phyloP scores from a whole-genome alignment of 2,113 vertebrate genomes.

The Lanius ludovicianus region DNA sequence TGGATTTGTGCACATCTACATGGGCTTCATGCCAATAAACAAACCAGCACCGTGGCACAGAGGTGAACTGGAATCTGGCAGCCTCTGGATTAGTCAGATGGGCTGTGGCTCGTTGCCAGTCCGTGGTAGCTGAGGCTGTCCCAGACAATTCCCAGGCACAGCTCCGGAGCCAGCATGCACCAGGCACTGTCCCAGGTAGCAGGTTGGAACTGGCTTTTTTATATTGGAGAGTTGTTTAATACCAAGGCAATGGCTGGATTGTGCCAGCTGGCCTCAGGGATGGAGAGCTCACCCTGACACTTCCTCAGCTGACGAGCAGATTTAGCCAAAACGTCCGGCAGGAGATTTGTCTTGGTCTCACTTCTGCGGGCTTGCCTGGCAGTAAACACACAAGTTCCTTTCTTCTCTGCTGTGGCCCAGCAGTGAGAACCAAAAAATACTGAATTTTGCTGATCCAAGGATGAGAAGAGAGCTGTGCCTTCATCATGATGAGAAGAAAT shows the following conservation, averaged over 20 bases:
- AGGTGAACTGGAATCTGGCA: background rate
- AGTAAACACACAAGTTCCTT: background rate
- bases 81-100: background rate
- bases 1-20: background rate
- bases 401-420: background rate
- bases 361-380: background rate
- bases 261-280: conserved; percentile 8
- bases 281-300: background rate
- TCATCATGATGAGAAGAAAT: background rate
- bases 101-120: background rate
- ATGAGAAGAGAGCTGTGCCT: background rate
- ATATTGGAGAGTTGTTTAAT: background rate
- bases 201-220: background rate
- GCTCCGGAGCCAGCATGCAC: background rate
- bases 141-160: background rate
- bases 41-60: background rate
- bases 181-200: background rate
- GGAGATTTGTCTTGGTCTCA: conserved; percentile 1
- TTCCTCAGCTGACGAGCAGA: background rate
- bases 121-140: background rate
- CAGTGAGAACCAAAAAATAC: background rate
- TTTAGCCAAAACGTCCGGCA: background rate
- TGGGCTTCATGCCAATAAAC: background rate
- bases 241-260: background rate
- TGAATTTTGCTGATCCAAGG: background rate